phyloP scores from a whole-genome alignment of 2,888 invertebrate genomes.

The Patella depressa region DNA sequence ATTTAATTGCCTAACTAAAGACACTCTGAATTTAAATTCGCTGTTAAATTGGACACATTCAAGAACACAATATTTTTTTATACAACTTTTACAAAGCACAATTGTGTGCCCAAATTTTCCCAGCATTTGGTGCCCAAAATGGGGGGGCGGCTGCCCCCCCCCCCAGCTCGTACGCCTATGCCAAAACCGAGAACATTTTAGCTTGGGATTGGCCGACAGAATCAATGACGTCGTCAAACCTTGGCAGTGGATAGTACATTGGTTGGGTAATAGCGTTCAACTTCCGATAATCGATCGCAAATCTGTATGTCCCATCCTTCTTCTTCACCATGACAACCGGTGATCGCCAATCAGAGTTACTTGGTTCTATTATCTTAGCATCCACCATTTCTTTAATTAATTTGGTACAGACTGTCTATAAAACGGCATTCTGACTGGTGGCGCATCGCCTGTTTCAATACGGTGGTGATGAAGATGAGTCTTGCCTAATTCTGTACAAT shows the following conservation, averaged over 20 bases:
- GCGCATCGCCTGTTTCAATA: slow-evolving; percentile 37
- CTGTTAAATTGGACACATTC: no score
- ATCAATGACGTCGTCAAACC: slow-evolving; percentile 35
- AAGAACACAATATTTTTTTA: no score
- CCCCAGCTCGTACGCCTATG: no score
- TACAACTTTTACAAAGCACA: no score
- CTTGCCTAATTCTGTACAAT: slow-evolving; percentile 30
- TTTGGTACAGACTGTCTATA: slow-evolving; percentile 31
- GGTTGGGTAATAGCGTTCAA: slow-evolving; percentile 36
- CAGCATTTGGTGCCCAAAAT: no score
- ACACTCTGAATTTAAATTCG: no score
- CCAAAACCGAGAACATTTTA: slow-evolving; percentile 23
- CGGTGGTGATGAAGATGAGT: slow-evolving; percentile 34
- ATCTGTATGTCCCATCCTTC: slow-evolving; percentile 35
- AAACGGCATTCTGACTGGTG: slow-evolving; percentile 27
- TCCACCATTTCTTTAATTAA: slow-evolving; percentile 37
- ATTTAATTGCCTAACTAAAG: no score
- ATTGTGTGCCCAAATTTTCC: no score
- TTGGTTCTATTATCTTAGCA: slow-evolving; percentile 19
- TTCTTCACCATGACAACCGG: slow-evolving; percentile 40
- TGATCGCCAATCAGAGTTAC: slow-evolving; percentile 28
- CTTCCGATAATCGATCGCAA: slow-evolving; percentile 38
- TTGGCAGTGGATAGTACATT: slow-evolving; percentile 33
- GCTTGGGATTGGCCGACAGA: slow-evolving; percentile 32
- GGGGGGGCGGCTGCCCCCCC: no score